Conservation (phyloP, 1,140 invertebrate genomes). For the Sinella curviseta region DNA sequence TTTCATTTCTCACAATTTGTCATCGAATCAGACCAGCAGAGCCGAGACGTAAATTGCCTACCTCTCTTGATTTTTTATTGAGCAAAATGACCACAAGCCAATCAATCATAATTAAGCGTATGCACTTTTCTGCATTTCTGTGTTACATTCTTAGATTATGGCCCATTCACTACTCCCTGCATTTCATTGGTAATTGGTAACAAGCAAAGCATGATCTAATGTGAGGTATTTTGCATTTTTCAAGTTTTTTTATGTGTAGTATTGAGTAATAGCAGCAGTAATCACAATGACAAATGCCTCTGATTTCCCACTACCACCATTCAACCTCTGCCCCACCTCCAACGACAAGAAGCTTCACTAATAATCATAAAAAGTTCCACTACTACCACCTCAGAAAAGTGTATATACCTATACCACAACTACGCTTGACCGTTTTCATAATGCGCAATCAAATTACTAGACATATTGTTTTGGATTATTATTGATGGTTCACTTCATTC, state of each 20-base stretch:
- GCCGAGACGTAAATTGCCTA: too few relatives aligned
- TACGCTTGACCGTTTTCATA: too few relatives aligned
- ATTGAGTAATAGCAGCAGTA: not conserved
- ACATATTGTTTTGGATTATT: too few relatives aligned
- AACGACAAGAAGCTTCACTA: too few relatives aligned
- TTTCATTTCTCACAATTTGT: conserved; percentile 11
- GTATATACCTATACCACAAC: too few relatives aligned
- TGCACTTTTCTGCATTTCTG: not conserved
- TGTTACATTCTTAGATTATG: too few relatives aligned
- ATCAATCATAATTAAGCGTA: not conserved
- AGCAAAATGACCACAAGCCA: not conserved
- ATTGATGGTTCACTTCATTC: too few relatives aligned
- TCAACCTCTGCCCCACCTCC: not conserved
- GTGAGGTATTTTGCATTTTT: not conserved
- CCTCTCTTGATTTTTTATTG: not conserved
- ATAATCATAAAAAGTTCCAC: too few relatives aligned
- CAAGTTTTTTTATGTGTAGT: not conserved
- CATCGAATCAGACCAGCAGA: conserved; percentile 1
- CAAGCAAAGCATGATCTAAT: not conserved
- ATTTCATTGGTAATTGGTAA: not conserved
- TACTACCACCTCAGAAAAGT: too few relatives aligned
- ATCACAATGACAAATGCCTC: not conserved
- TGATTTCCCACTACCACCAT: not conserved
- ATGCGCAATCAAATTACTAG: too few relatives aligned
- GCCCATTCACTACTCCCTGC: too few relatives aligned